Evolutionary conservation across 2,113 vertebrate genomes (phyloP), one percentile per base, ranked within the genome.

Genomic region (human): DNA sequence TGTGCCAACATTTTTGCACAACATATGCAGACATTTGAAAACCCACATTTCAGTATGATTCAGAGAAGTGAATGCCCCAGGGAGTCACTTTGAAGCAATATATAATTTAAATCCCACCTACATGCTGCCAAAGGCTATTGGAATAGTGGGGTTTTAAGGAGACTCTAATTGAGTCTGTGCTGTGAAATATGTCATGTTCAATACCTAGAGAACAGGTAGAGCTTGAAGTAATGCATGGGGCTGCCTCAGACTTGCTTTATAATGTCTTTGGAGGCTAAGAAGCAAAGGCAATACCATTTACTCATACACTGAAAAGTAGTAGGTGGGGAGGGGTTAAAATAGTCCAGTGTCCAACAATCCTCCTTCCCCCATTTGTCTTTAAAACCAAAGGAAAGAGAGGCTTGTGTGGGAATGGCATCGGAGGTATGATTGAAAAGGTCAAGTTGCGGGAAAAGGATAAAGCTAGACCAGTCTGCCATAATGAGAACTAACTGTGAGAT

Each of bases 61-160:
- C 96, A 80, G 95, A 97, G 96, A 94, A 10, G 48, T 61, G 90
- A 93, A 50, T 66, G 10, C 57, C 73, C 13, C 17, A 17, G 87
- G 68, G 30, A 90, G 40, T 79, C 90, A 55, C 11, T 94, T 68
- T 90, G 80, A 64, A 86, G 90, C 43, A 87, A 8, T 78, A 8
- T 94, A 57, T 52, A 32, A 79, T 98, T 97, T 98, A 97, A 98
- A 96, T 97, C 14, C 38, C 70, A 89, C 86, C 52, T 98, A 6
- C 2, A 25, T 64, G 25, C 78, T 97, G 81, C 88, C 88, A 45
- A 48, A 1, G 50, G 64, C 95, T 96, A 0, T 86, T 95, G 90
- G 72, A 97, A 89, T 87, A 93, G 70, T 11, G 1, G 23, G 3
- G 13, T 97, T 96, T 92, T n/a, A 59, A 86, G 75, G 88, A 98